These are phyloP conservation scores for Sebastes cheni DNA, from an alignment of 2,797 vertebrate species.

Conservation along the genomic window DNA sequence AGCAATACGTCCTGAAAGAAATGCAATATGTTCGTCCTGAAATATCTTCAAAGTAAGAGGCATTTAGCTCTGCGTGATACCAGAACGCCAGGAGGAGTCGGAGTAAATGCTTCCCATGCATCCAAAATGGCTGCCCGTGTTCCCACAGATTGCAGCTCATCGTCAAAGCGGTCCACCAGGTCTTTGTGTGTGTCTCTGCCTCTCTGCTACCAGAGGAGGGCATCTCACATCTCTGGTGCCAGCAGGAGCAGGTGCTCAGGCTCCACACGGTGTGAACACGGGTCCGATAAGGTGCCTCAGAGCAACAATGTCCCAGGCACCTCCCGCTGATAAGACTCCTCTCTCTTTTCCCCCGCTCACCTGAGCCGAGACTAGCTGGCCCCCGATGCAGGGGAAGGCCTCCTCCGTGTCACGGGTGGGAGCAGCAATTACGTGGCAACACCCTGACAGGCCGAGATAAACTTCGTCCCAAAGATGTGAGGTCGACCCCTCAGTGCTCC, in stretches of 20 bases:
- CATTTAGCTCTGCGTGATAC: neutral
- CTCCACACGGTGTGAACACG: constrained; percentile 18
- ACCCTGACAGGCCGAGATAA: constrained; percentile 58
- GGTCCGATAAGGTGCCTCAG: constrained; percentile 50
- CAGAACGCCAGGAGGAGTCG: neutral
- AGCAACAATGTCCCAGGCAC: constrained; percentile 32
- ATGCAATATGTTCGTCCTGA: neutral
- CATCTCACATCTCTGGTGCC: constrained; percentile 16
- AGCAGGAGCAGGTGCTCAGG: constrained; percentile 25
- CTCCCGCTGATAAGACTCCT: constrained; percentile 56
- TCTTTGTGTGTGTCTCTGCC: neutral
- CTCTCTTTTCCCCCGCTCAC: constrained; percentile 18
- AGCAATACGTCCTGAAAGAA: neutral
- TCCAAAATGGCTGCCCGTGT: constrained; percentile 35
- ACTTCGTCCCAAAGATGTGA: neutral
- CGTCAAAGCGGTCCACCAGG: neutral
- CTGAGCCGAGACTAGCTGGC: constrained; percentile 16
- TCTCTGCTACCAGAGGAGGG: constrained; percentile 14
- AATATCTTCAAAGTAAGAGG: neutral
- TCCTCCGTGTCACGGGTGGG: constrained; percentile 26
- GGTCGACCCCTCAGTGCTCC: neutral
- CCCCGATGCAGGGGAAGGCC: constrained; percentile 16
- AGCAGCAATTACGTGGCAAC: constrained; percentile 50
- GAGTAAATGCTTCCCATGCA: neutral
- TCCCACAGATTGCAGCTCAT: constrained; percentile 13